These are phyloP conservation scores for Galeopterus variegatus DNA, from an alignment of 2,113 vertebrate genomes.

Conservation along the genomic window DNA sequence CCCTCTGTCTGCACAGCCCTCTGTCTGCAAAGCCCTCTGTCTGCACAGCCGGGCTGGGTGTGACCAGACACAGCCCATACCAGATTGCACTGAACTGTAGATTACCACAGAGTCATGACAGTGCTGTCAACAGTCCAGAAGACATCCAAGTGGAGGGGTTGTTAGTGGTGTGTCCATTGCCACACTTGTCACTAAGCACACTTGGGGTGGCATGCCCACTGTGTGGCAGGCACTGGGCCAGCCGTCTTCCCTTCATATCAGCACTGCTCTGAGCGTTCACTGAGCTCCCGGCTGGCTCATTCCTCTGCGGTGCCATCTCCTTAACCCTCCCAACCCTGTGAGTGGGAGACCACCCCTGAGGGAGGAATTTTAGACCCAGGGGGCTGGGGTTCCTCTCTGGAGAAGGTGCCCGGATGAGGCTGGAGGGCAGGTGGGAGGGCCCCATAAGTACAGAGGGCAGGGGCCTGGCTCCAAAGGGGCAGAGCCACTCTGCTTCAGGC, in stretches of 20 bases:
- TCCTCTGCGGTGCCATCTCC: fast-evolving
- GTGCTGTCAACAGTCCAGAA: not conserved
- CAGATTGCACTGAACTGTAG: not conserved
- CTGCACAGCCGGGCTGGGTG: fast-evolving
- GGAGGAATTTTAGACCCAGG: not conserved
- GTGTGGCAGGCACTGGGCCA: fast-evolving
- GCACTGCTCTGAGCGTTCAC: fast-evolving
- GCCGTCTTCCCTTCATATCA: not conserved
- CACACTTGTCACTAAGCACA: too few species aligned
- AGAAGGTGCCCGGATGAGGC: not conserved
- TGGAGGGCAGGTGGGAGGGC: not conserved
- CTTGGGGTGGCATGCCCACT: too few species aligned
- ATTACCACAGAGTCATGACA: too few species aligned
- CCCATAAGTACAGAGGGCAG: not conserved
- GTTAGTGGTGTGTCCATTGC: not conserved
- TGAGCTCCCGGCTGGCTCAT: not conserved
- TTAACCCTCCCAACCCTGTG: not conserved
- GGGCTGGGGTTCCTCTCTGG: not conserved
- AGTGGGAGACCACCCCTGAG: not conserved
- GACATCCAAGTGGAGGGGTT: not conserved
- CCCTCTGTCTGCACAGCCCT: not conserved
- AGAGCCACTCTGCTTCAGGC: not conserved
- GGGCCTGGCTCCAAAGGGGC: not conserved
- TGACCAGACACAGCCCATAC: fast-evolving
- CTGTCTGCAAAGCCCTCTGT: not conserved